Base-by-base conservation (phyloP, 2,888 invertebrate genomes). In the Rhingia rostrata region DNA sequence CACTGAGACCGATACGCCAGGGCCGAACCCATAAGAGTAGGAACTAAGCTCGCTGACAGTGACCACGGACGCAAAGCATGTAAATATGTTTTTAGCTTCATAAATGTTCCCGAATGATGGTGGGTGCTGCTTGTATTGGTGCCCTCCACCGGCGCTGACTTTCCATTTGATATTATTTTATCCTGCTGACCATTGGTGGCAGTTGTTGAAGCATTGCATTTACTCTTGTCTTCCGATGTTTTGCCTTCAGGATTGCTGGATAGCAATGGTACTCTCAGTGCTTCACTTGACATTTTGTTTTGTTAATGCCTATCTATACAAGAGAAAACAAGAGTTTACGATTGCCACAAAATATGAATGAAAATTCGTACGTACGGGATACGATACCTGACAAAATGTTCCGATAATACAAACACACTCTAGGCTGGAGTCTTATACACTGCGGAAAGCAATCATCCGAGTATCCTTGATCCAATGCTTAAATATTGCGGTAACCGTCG, bases 1-100 rank as follows among this genome's bases (percentile, higher is more conserved):
- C 95, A 95, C 22, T 95, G 94, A 75, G 95, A 93, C 88, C 97
- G 96, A 92, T 96, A 97, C 0, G 98, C 97, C 66, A 98, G 92
- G 0, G 96, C 96, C 32, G 97, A 96, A 6, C 98, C 98, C 64
- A 98, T 92, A 61, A 98, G 92, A 0, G 98, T 97, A 12, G 98
- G 98, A 91, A 97, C 95, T 85, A 98, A 92, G 86, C 98, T 98
- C 9, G 96, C 97, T 88, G 97, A 97, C 87, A 98, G 92, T 0
- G 98, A 98, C 98, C 98, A 98, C 33, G 98, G 98, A 86, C 98
- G 93, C 86, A 98, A 92, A 1, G 98, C 98, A 87, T 97, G 92
- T 86, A 98, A 94, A 90, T 97, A 97, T 10, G 97, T 97, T 75
- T 97, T 96, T 51, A 97, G 92, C 92, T 97, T 97, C 96, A 97